phyloP scores from a whole-genome alignment of 2,113 vertebrate species.

The Microcebus lehilahytsara region DNA sequence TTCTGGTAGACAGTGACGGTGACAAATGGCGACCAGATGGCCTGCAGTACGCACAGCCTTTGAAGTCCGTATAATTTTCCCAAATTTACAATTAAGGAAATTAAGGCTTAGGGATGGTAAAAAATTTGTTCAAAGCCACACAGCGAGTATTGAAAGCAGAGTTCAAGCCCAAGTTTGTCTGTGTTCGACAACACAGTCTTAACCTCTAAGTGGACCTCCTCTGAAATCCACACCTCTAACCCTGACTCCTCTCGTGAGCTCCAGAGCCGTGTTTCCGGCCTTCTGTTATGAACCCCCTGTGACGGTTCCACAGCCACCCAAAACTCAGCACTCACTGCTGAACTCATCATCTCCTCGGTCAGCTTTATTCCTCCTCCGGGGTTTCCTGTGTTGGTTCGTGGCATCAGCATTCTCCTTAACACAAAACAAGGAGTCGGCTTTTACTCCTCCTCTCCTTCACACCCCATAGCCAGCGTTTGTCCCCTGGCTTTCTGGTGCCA shows the following conservation, averaged over 20 bases:
- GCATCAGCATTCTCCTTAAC: background rate
- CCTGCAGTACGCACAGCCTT: slow-evolving; percentile 53
- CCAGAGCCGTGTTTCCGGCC: background rate
- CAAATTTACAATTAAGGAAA: slow-evolving; percentile 74
- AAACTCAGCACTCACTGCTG: background rate
- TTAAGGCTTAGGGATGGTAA: slow-evolving; percentile 66
- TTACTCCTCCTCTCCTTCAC: background rate
- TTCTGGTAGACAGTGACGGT: slow-evolving; percentile 56
- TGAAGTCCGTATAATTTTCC: slow-evolving; percentile 73
- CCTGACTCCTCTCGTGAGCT: background rate
- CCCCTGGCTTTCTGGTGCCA: background rate
- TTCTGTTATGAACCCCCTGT: background rate
- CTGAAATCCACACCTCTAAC: background rate
- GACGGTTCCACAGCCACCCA: background rate
- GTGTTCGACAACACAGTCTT: background rate
- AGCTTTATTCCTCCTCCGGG: background rate
- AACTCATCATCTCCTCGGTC: background rate
- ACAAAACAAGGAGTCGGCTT: background rate
- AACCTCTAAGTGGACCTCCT: background rate
- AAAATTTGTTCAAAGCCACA: slow-evolving; percentile 67
- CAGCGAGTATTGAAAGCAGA: slow-evolving; percentile 56
- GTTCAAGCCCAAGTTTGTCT: slow-evolving; percentile 45
- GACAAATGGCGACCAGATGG: slow-evolving; percentile 76
- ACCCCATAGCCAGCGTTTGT: background rate
- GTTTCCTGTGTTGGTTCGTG: too few species aligned